These are phyloP conservation scores for Phocoena phocoena DNA, from an alignment of 2,113 vertebrate species.

Conservation along the genomic window DNA sequence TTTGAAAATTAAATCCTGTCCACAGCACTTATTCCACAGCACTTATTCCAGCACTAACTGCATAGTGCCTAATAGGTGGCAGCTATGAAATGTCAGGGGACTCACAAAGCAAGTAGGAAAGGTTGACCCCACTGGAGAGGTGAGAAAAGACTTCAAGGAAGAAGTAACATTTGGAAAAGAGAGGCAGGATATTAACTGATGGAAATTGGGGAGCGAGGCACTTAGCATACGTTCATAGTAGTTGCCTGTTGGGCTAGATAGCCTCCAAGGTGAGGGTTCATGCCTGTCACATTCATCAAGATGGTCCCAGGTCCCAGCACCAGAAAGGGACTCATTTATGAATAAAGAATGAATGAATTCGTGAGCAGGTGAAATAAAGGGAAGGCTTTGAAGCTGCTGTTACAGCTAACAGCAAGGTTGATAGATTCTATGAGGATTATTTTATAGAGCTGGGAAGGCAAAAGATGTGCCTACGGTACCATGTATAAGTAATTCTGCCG, in stretches of 20 bases:
- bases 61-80: background rate
- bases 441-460: background rate
- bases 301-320: background rate
- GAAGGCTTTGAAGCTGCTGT: too few species aligned
- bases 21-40: background rate
- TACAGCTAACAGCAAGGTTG: too few species aligned
- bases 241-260: fast-evolving
- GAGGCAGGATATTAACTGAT: background rate
- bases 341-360: background rate
- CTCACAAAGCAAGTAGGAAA: background rate
- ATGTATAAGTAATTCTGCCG: background rate
- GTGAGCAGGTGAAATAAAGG: background rate
- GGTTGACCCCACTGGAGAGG: background rate
- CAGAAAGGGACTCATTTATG: background rate
- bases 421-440: too few species aligned
- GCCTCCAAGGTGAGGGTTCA: background rate
- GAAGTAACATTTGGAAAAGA: background rate
- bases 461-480: background rate
- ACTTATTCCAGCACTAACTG: background rate
- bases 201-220: background rate
- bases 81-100: background rate
- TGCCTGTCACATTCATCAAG: background rate
- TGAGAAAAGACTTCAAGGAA: background rate
- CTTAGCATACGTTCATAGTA: background rate
- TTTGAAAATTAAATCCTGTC: background rate